Evolutionary conservation across 2,888 invertebrate species (phyloP).

Genomic region (Nycteola revayana): DNA sequence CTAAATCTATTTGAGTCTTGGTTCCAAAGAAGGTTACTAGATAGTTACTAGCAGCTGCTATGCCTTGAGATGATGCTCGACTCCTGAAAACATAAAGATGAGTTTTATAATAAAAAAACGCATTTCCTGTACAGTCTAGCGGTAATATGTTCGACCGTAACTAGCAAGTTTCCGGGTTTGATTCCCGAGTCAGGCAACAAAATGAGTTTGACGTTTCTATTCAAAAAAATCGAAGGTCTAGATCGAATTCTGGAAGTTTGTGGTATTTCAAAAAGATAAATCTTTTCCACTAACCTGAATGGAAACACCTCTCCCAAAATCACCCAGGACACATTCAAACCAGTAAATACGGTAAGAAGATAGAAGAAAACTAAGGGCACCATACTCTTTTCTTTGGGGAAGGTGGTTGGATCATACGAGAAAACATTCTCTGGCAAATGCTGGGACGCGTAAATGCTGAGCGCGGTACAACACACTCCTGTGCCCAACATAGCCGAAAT

Average conservation of each 20-base stretch:
- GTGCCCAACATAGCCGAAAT: conserved; percentile 65
- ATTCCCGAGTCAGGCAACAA: too few relatives aligned
- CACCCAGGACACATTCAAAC: conserved; percentile 77
- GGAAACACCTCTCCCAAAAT: conserved; percentile 82
- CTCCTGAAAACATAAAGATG: conserved; percentile 54
- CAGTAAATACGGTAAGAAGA: conserved; percentile 57
- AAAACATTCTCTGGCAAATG: conserved; percentile 57
- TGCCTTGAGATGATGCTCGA: conserved; percentile 76
- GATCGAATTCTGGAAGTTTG: too few relatives aligned
- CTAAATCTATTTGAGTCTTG: conserved; percentile 78
- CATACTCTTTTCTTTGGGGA: conserved; percentile 59
- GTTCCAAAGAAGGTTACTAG: conserved; percentile 73
- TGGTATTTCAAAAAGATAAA: too few relatives aligned
- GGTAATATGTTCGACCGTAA: too few relatives aligned
- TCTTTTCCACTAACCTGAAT: conserved; percentile 61
- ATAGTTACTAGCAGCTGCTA: conserved; percentile 79
- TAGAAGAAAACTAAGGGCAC: conserved; percentile 66
- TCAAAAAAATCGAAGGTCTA: too few relatives aligned
- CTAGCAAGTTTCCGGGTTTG: too few relatives aligned
- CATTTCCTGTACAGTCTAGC: too few relatives aligned
- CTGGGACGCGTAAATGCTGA: conserved; percentile 67
- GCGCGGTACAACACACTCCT: conserved; percentile 56
- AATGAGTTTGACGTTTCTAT: too few relatives aligned
- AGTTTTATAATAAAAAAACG: too few relatives aligned
- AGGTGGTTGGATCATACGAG: conserved; percentile 65